A percentile compares a stretch with the other conserved stretches of the same genome.
phyloP scores from a whole-genome alignment of 1,140 invertebrate genomes.

The Ridgeia piscesae region DNA sequence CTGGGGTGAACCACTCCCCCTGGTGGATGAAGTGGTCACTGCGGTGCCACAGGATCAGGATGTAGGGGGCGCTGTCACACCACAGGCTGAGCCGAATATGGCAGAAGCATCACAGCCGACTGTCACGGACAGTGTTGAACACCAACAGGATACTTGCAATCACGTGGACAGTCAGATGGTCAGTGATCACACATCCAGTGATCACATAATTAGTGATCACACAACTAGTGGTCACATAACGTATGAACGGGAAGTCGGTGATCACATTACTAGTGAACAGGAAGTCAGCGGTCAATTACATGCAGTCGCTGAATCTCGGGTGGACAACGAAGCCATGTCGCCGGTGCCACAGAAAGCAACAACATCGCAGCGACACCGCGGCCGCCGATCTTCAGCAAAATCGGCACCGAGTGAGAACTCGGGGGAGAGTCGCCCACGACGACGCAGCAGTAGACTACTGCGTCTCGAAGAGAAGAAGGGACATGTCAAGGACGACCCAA shows the following conservation, averaged over 20 bases:
- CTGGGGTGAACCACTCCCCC: neutral
- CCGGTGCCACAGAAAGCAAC: neutral
- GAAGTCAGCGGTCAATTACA: neutral
- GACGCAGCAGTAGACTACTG: slow-evolving; percentile 17
- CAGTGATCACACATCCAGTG: too few relatives aligned
- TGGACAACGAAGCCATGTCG: neutral
- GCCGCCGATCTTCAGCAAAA: neutral
- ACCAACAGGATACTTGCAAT: too few relatives aligned
- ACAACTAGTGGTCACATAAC: too few relatives aligned
- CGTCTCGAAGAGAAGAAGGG: slow-evolving; percentile 22
- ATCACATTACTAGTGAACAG: neutral
- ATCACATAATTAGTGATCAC: too few relatives aligned
- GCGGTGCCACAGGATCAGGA: neutral
- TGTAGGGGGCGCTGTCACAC: neutral
- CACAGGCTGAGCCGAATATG: neutral
- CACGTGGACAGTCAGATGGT: too few relatives aligned
- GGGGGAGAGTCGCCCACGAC: neutral
- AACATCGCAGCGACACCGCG: neutral
- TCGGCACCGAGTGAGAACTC: neutral
- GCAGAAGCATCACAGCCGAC: too few relatives aligned
- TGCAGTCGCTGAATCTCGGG: neutral
- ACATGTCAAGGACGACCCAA: slow-evolving; percentile 16
- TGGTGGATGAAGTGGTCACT: neutral
- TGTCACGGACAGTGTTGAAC: too few relatives aligned
- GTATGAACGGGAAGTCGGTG: neutral